Evolutionary conservation across 2,888 invertebrate species (phyloP).

Genomic region (Minunthozetes semirufus): DNA sequence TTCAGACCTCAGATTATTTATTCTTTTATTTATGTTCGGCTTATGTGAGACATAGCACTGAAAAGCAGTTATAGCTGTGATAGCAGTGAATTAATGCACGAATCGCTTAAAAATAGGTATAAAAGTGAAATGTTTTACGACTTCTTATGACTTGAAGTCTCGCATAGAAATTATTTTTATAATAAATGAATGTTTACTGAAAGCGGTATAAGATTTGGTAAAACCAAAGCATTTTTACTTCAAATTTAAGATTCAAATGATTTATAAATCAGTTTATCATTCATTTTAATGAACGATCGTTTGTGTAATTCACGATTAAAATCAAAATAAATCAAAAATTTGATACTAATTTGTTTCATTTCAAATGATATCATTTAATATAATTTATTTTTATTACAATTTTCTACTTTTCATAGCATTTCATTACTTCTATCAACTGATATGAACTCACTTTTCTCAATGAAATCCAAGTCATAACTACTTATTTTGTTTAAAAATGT

Average conservation of each 20-base stretch:
- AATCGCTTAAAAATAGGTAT: background rate
- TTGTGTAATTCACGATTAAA: no score
- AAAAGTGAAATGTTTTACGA: background rate
- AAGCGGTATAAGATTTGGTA: background rate
- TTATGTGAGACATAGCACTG: background rate
- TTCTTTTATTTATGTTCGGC: background rate
- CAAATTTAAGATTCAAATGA: background rate
- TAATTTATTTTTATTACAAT: no score
- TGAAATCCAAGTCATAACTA: no score
- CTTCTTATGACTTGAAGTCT: background rate
- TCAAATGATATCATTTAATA: no score
- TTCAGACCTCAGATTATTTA: background rate
- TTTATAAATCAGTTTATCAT: background rate
- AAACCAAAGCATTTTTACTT: background rate
- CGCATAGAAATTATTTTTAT: background rate
- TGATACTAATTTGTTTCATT: no score
- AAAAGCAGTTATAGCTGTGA: background rate
- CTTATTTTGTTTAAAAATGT: no score
- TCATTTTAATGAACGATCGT: no score
- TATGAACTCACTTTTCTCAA: no score
- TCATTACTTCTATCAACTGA: no score
- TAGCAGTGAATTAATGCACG: background rate
- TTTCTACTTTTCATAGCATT: no score
- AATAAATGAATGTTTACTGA: conserved; percentile 9
- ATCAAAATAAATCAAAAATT: no score